Conservation (phyloP, 2,113 vertebrate species). For the Cynopterus brachyotis region DNA sequence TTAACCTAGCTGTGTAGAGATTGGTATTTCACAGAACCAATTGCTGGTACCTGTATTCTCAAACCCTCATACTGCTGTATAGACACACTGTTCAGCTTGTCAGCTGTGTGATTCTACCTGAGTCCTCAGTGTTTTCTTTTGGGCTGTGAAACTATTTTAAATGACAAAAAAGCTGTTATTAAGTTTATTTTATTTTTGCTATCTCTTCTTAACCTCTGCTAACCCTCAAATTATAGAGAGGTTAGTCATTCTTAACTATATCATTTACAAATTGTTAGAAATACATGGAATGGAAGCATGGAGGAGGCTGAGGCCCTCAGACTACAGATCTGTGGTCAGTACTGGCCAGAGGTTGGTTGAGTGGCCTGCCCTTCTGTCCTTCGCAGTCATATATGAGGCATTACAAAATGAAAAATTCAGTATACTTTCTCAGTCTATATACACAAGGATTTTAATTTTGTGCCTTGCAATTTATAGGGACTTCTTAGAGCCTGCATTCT, state of each 20-base stretch:
- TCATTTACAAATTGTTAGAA: neutral
- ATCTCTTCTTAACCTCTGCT: neutral
- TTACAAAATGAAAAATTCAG: neutral
- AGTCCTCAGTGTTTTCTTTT: neutral
- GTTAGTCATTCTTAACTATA: neutral
- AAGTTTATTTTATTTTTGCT: neutral
- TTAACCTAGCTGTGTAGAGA: neutral
- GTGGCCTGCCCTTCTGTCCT: neutral
- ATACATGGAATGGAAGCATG: accelerated
- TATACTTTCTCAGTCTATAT: neutral
- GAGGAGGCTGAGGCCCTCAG: neutral
- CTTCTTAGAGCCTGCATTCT: neutral
- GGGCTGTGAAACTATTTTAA: neutral
- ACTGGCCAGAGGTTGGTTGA: no score
- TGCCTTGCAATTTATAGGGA: neutral
- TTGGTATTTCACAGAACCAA: neutral
- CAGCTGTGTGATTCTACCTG: neutral
- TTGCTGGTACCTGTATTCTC: neutral
- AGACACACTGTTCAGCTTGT: neutral
- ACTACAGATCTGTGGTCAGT: no score
- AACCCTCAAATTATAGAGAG: neutral
- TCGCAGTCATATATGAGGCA: neutral
- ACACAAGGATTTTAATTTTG: neutral
- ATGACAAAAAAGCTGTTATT: neutral
- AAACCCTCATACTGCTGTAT: neutral